Percentiles rank a stretch among this genome's conserved stretches.
Conservation (phyloP, 1,140 invertebrate species). For the Rhagoletis pomonella region DNA sequence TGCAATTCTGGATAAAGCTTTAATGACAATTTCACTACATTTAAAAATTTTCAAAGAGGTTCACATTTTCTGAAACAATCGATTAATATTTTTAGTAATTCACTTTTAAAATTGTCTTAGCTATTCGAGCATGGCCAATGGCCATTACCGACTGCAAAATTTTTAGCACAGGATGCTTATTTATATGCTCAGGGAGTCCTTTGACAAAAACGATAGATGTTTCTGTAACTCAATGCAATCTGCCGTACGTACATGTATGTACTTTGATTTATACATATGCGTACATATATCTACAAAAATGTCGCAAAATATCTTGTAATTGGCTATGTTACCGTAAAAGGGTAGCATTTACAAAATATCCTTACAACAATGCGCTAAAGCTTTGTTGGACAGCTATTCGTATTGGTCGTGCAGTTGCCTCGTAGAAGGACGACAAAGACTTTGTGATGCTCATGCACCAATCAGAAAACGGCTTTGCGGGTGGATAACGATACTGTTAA, state of each 20-base stretch:
- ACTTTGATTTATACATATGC: too few species aligned
- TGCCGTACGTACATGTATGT: not conserved
- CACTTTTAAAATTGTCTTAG: not conserved
- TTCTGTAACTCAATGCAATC: not conserved
- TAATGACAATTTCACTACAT: too few species aligned
- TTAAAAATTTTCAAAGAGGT: too few species aligned
- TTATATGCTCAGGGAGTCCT: not conserved
- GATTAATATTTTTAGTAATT: not conserved
- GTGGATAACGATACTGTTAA: constrained; percentile 1
- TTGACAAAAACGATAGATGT: not conserved
- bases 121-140: constrained; percentile 37
- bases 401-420: not conserved
- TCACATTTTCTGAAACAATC: not conserved
- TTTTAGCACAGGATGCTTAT: constrained; percentile 6
- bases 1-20: too few species aligned
- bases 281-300: not conserved
- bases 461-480: constrained; percentile 29
- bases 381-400: not conserved
- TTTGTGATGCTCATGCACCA: not conserved
- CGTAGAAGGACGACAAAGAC: not conserved
- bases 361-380: not conserved
- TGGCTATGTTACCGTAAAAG: not conserved
- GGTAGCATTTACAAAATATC: not conserved
- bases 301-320: constrained; percentile 11
- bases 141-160: constrained; percentile 36